phyloP scores from a whole-genome alignment of 2,113 vertebrate genomes.

The Zingel zingel region DNA sequence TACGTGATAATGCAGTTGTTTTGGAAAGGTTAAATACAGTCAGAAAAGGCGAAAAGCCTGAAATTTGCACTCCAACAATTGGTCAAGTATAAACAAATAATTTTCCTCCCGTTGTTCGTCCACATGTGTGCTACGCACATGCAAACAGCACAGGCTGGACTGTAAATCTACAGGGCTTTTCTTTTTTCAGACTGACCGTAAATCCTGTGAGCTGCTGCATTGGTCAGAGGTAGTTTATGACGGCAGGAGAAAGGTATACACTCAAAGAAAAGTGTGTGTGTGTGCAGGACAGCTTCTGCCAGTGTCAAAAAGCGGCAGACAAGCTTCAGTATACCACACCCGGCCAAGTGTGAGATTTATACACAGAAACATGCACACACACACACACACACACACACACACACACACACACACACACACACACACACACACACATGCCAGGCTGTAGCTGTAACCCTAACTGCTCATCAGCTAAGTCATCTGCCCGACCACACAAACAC shows the following conservation, averaged over 20 bases:
- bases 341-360: constrained; percentile 40
- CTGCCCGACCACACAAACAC: constrained; percentile 68
- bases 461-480: constrained; percentile 72
- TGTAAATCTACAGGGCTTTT: constrained; percentile 68
- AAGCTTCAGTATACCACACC: constrained; percentile 14
- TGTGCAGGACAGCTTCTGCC: constrained; percentile 59
- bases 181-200: constrained; percentile 53
- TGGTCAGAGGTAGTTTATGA: constrained; percentile 71
- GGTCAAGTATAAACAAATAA: constrained; percentile 71
- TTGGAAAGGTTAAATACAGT: background rate
- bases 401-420: no score
- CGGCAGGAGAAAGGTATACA: constrained; percentile 74
- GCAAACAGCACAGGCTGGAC: constrained; percentile 11
- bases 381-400: constrained; percentile 14
- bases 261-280: constrained; percentile 77
- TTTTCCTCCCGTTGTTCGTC: constrained; percentile 37
- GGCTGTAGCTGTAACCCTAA: constrained; percentile 60
- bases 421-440: constrained; percentile 27
- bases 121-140: constrained; percentile 12
- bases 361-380: constrained; percentile 22
- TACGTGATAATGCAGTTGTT: background rate
- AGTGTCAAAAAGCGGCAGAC: constrained; percentile 31
- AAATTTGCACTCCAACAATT: constrained; percentile 46
- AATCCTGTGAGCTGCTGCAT: constrained; percentile 66
- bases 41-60: background rate